These are phyloP conservation scores for Agonopterix subpropinquella DNA, from an alignment of 2,888 invertebrate genomes.

Conservation along the genomic window DNA sequence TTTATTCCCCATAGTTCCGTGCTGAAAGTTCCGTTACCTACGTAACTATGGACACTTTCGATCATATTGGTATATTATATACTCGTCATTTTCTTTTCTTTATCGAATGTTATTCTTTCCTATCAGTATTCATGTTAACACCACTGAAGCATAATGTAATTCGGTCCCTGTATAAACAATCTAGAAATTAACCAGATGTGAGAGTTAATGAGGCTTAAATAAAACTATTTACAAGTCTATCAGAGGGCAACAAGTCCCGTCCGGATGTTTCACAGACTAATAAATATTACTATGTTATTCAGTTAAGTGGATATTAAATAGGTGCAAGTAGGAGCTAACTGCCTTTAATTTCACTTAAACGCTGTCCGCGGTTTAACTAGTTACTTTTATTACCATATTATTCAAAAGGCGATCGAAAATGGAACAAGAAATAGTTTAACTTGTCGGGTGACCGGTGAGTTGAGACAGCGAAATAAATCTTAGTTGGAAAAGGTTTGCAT, in stretches of 20 bases:
- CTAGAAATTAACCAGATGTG: not conserved
- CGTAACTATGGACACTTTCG: too few relatives aligned
- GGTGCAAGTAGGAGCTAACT: constrained; percentile 37
- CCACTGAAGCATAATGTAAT: not conserved
- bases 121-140: not conserved
- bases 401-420: not conserved
- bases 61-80: too few relatives aligned
- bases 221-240: constrained; percentile 7
- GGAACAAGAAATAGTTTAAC: not conserved
- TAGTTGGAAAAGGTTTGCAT: not conserved
- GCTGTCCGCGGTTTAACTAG: constrained; percentile 13
- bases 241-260: constrained; percentile 2
- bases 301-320: constrained; percentile 42
- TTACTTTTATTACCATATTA: constrained; percentile 13
- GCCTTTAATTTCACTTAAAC: constrained; percentile 38
- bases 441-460: not conserved
- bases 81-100: not conserved
- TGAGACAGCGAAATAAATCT: not conserved
- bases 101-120: too few relatives aligned
- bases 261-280: constrained; percentile 9
- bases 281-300: constrained; percentile 33
- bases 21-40: too few relatives aligned
- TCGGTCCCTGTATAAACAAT: constrained; percentile 1
- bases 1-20: too few relatives aligned
- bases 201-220: not conserved